Conservation (phyloP, 2,888 invertebrate genomes). For the Epistrophella euchroma region DNA sequence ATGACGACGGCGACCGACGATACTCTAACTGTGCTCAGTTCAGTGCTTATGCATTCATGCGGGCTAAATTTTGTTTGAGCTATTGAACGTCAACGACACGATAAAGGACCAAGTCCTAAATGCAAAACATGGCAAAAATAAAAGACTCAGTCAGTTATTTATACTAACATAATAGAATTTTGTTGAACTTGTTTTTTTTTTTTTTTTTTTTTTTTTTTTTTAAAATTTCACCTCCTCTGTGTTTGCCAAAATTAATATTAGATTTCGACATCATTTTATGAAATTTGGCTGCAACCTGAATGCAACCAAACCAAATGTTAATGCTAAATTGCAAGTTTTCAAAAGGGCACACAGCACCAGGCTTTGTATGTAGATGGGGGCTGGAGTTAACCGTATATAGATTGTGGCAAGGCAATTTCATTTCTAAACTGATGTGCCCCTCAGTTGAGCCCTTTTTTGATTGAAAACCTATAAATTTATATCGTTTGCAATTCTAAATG, state of each 20-base stretch:
- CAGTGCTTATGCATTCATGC: conserved; percentile 37
- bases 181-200: conserved; percentile 5
- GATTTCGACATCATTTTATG: conserved; percentile 48
- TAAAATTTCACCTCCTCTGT: conserved; percentile 8
- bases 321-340: conserved; percentile 50
- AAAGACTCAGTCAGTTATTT: conserved; percentile 27
- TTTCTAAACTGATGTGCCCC: conserved; percentile 13
- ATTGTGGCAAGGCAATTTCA: conserved; percentile 18
- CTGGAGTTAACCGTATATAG: conserved; percentile 39
- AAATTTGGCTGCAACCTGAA: conserved; percentile 21
- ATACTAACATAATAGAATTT: neutral
- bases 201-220: neutral
- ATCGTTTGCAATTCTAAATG: conserved; percentile 2
- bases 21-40: neutral
- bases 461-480: neutral
- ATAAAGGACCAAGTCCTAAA: conserved; percentile 6
- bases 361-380: neutral
- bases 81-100: conserved; percentile 44
- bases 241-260: conserved; percentile 41
- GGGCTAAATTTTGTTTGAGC: conserved; percentile 53
- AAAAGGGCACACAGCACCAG: neutral
- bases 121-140: conserved; percentile 29
- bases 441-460: neutral
- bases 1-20: neutral
- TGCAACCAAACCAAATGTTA: conserved; percentile 29